Percentiles rank a stretch among this genome's conserved stretches.
phyloP scores from a whole-genome alignment of 2,797 vertebrate genomes.

The Chromobotia macracanthus region DNA sequence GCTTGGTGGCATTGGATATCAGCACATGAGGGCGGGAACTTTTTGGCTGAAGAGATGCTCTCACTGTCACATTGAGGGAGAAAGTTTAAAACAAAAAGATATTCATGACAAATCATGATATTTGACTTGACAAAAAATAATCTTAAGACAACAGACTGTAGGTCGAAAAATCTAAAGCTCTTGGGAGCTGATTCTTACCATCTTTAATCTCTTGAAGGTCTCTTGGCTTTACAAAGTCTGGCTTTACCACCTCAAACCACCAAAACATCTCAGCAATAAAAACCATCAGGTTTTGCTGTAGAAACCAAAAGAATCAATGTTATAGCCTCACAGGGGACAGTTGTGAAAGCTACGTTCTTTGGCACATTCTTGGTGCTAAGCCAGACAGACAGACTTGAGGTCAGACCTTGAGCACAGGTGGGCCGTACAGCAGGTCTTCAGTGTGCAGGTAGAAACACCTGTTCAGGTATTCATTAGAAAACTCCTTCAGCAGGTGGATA shows the following conservation, averaged over 20 bases:
- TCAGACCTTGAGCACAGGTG: slow-evolving; percentile 89
- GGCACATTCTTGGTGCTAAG: background rate
- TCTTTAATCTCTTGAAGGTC: slow-evolving; percentile 90
- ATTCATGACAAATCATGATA: too few relatives aligned
- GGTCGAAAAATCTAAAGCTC: too few relatives aligned
- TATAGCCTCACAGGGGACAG: too few relatives aligned
- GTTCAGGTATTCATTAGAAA: slow-evolving; percentile 89
- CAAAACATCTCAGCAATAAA: slow-evolving; percentile 97
- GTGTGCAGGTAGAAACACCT: slow-evolving; percentile 89
- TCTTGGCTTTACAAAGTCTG: slow-evolving; percentile 92
- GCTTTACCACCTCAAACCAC: slow-evolving; percentile 95
- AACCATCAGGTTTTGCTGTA: slow-evolving; percentile 90
- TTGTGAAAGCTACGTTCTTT: background rate
- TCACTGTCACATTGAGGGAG: slow-evolving; percentile 73
- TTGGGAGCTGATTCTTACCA: slow-evolving; percentile 77
- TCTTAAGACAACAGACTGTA: too few relatives aligned
- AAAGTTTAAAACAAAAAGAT: background rate
- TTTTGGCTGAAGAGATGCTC: slow-evolving; percentile 83
- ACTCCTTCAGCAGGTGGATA: slow-evolving; percentile 89
- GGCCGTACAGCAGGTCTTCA: slow-evolving; percentile 92
- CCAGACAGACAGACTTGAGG: background rate
- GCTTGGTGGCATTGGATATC: slow-evolving; percentile 87
- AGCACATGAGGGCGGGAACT: slow-evolving; percentile 79
- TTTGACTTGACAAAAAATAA: too few relatives aligned
- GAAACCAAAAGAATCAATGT: background rate